Evolutionary conservation across 2,797 vertebrate species (phyloP).

Genomic region (Catostomus latipinnis): DNA sequence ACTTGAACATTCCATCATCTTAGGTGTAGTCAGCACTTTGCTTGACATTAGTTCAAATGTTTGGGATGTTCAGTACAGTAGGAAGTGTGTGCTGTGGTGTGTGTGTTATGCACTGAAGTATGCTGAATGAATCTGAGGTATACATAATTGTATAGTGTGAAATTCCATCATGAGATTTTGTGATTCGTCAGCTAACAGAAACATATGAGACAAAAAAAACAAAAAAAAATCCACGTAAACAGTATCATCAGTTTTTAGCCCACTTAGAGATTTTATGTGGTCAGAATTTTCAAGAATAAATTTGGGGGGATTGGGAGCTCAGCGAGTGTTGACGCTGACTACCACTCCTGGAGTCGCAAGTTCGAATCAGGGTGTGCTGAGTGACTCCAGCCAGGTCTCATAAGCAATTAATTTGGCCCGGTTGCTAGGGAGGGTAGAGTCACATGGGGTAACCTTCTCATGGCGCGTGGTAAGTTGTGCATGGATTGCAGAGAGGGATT

Average conservation of each 20-base stretch:
- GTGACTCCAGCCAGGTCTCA: no score
- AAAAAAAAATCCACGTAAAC: neutral
- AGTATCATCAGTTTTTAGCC: slow-evolving; percentile 8
- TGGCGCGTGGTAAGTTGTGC: no score
- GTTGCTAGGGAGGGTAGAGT: no score
- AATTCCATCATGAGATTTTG: neutral
- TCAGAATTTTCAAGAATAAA: slow-evolving; percentile 39
- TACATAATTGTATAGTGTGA: neutral
- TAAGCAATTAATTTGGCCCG: no score
- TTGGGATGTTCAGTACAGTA: neutral
- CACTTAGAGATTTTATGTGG: slow-evolving; percentile 6
- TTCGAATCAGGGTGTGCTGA: no score
- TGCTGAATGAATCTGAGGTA: neutral
- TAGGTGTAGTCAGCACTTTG: neutral
- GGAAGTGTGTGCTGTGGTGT: neutral
- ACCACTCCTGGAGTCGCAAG: no score
- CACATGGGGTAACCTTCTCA: no score
- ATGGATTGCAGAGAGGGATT: no score
- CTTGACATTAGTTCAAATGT: neutral
- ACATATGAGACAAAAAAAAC: no score
- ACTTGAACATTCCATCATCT: neutral
- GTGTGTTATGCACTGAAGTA: neutral
- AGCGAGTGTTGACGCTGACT: no score
- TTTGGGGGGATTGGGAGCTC: no score
- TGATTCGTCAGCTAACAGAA: neutral